Base-by-base conservation (phyloP, 2,797 vertebrate genomes). In the Distichodus sexfasciatus region DNA sequence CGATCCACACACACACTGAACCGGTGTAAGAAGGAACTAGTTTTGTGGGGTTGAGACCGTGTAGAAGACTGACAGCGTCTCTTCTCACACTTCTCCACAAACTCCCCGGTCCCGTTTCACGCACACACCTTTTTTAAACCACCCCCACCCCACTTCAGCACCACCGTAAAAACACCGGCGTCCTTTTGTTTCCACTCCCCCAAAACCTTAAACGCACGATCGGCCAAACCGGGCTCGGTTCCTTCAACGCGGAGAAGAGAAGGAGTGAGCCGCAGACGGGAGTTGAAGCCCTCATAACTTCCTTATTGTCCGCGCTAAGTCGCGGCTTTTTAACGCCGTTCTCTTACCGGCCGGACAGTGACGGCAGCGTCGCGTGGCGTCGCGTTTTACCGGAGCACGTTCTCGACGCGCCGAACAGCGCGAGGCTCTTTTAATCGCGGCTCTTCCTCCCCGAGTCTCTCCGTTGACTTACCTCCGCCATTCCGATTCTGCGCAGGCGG, bases 401-500 rank as follows among this genome's bases (percentile, higher is more conserved):
- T 46, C 41, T 1, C 24, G 46, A 75, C 57, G 58, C 57, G 64
- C 65, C 44, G 29, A 73, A 6, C 80, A 79, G 87, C 62, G 81
- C 38, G n/a, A 40, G 43, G 60, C 55, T 73, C 55, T 57, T 84
- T 85, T 62, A 81, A 33, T 86, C 79, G 67, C 71, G 82, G n/a
- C 69, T 84, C 77, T 81, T 84, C 84, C 87, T 88, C 89, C 61
- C 61, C 75, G 48, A 74, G 47, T 62, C 76, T 84, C 85, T 86
- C 86, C 83, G 86, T 84, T 86, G 82, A 90, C 91, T 92, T 87
- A 92, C 91, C 91, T 92, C 91, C 91, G 91, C 91, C 91, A 92
- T 92, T 92, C 89, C 89, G 89, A 83, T 87, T 87, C 86, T 92
- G 89, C 89, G 90, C 88, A 85, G 85, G 90, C 89, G 87, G 75